Evolutionary conservation across 2,113 vertebrate genomes (phyloP).

Genomic region (Onychorhynchus coronatus): DNA sequence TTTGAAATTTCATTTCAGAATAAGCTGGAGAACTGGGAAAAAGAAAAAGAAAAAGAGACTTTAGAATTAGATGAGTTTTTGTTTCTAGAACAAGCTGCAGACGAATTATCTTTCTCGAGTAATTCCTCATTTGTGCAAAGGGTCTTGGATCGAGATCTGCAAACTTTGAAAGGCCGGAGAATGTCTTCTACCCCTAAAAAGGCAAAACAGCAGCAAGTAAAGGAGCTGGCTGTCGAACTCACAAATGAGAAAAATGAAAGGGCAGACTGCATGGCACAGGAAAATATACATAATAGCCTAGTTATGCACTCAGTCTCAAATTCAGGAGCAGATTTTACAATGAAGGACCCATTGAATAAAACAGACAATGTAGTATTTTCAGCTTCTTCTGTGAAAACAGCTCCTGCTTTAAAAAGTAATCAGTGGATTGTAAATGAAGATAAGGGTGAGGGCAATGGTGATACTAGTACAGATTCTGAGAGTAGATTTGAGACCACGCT

Average conservation of each 20-base stretch:
- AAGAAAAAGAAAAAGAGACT: constrained; percentile 81
- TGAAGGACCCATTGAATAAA: constrained; percentile 2
- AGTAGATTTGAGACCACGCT: constrained; percentile 61
- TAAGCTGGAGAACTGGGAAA: constrained; percentile 83
- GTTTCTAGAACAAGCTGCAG: constrained; percentile 90
- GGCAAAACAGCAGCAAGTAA: constrained; percentile 44
- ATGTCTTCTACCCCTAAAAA: constrained; percentile 95
- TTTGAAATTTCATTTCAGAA: constrained; percentile 87
- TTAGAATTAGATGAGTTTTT: constrained; percentile 94
- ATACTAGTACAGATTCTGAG: constrained; percentile 62
- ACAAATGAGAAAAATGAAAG: background rate
- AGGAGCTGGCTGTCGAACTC: background rate
- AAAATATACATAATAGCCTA: background rate
- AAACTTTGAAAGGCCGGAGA: constrained; percentile 65
- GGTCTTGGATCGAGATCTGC: constrained; percentile 83
- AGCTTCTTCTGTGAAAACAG: background rate
- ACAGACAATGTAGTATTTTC: background rate
- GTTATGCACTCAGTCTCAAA: background rate
- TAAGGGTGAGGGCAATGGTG: constrained; percentile 1
- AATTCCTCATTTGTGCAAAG: constrained; percentile 93
- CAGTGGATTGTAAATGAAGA: constrained; percentile 16
- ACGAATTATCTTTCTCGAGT: constrained; percentile 95
- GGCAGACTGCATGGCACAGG: background rate
- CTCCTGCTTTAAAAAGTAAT: background rate
- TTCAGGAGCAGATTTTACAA: background rate